phyloP scores from a whole-genome alignment of 2,888 invertebrate genomes.

The Baronia brevicornis region DNA sequence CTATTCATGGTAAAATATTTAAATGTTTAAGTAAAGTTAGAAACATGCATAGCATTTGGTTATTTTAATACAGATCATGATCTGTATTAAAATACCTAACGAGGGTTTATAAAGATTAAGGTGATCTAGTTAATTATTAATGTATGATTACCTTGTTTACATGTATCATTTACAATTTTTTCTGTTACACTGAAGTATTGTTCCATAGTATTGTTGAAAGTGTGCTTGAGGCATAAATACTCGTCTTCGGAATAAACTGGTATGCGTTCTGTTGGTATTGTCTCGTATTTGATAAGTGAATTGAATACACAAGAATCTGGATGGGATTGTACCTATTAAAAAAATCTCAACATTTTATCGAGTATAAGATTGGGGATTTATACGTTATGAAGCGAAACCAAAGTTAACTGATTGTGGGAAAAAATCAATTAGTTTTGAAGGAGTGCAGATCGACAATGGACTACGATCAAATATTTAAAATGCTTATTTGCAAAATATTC shows the following conservation, averaged over 20 bases:
- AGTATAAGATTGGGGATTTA: neutral
- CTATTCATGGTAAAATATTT: too few species aligned
- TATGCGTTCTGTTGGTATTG: conserved; percentile 39
- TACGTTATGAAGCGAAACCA: neutral
- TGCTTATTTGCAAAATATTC: too few species aligned
- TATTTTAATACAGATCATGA: too few species aligned
- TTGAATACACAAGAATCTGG: conserved; percentile 58
- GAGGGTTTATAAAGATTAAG: neutral
- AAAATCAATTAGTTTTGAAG: neutral
- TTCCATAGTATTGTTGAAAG: conserved; percentile 52
- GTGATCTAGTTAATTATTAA: neutral
- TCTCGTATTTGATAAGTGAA: conserved; percentile 60
- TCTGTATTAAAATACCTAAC: too few species aligned
- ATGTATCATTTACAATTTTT: conserved; percentile 46
- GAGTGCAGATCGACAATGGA: too few species aligned
- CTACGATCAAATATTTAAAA: too few species aligned
- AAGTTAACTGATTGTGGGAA: neutral
- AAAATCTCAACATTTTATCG: neutral
- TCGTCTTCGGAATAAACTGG: conserved; percentile 51
- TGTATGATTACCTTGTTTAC: conserved; percentile 40
- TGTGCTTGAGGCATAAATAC: conserved; percentile 48
- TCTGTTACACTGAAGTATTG: conserved; percentile 56
- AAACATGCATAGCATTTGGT: too few species aligned
- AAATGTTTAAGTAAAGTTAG: too few species aligned
- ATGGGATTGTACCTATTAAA: conserved; percentile 33